Evolutionary conservation across 2,888 invertebrate species (phyloP), one percentile per base, ranked within the genome.

Genomic region (Zaprionus obscuricornis): DNA sequence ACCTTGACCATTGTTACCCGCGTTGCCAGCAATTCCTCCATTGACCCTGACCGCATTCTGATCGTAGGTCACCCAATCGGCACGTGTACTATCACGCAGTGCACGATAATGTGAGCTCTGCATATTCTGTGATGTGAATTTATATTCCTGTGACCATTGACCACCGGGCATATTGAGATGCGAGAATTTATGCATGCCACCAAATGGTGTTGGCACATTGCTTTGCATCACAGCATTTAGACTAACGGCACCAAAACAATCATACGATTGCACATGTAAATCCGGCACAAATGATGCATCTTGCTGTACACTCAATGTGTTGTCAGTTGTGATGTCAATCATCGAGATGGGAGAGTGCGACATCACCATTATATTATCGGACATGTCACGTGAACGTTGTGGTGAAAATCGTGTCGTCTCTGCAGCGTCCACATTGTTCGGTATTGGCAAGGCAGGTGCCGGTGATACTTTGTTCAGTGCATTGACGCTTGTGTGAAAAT

Each of bases 161-260:
- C 95, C 94, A 1, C 95, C 94, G 0, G 95, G 95, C 94, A 95
- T 95, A 72, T 93, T 93, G n/a, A 94, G 90, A 79, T 94, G 94
- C n/a, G 92, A 93, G 60, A 89, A 91, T 51, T 88, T 87, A 65
- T 92, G 90, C 65, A 91, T 91, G 0, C 92, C 92, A 65, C 92
- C 92, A 67, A 93, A 94, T 0, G 95, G 95, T 57, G 92, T 92
- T 0, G 95, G 95, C 0, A 95, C 95, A 89, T 94, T 95, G 57
- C 93, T 94, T 86, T 95, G 95, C 95, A 95, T 95, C 0, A 92
- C 92, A 1, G 94, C 93, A 62, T 92, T 93, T 5, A 95, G 90
- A 85, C 92, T 94, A 0, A 95, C 92, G 5, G 93, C 92, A 1
- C 94, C 94, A 40, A 91, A 91, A 63, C 93, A 94, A 77, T 94